Percentiles rank a stretch among this genome's conserved stretches.
These are phyloP conservation scores for Plagodis pulveraria DNA, from an alignment of 2,888 invertebrate genomes.

Conservation along the genomic window DNA sequence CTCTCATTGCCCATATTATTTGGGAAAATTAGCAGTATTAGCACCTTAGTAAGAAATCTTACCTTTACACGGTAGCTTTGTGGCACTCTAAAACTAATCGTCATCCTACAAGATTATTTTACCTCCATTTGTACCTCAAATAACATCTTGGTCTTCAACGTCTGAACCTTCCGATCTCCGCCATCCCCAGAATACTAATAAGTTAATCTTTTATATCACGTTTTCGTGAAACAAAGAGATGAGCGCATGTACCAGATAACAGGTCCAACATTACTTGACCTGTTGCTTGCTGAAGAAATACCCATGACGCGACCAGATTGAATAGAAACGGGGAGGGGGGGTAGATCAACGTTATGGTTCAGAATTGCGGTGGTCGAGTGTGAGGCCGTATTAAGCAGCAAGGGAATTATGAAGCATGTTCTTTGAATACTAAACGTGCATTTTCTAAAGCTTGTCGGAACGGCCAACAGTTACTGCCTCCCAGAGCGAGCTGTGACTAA, in stretches of 20 bases:
- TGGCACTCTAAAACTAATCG: constrained; percentile 1
- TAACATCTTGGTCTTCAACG: constrained; percentile 61
- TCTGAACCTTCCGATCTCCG: constrained; percentile 61
- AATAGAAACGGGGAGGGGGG: constrained; percentile 39
- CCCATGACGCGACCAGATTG: constrained; percentile 33
- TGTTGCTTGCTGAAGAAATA: constrained; percentile 40
- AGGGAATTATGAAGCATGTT: constrained; percentile 80
- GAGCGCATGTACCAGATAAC: constrained; percentile 72
- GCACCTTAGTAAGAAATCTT: no score
- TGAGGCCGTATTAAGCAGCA: constrained; percentile 77
- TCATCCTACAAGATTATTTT: constrained; percentile 10
- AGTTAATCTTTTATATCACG: constrained; percentile 83
- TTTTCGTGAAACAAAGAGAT: constrained; percentile 82
- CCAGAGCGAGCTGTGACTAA: constrained; percentile 54
- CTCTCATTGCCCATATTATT: background rate
- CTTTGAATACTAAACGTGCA: constrained; percentile 77
- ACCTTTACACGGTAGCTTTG: background rate
- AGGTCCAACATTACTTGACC: constrained; percentile 60
- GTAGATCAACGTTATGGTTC: constrained; percentile 56
- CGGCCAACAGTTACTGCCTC: constrained; percentile 31
- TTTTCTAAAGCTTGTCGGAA: constrained; percentile 64
- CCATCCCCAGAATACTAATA: constrained; percentile 79
- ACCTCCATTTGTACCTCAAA: constrained; percentile 19
- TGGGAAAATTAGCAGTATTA: background rate
- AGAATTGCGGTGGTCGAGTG: constrained; percentile 70